Evolutionary conservation across 2,888 invertebrate species (phyloP).

Genomic region (Drosophila fungiperda): DNA sequence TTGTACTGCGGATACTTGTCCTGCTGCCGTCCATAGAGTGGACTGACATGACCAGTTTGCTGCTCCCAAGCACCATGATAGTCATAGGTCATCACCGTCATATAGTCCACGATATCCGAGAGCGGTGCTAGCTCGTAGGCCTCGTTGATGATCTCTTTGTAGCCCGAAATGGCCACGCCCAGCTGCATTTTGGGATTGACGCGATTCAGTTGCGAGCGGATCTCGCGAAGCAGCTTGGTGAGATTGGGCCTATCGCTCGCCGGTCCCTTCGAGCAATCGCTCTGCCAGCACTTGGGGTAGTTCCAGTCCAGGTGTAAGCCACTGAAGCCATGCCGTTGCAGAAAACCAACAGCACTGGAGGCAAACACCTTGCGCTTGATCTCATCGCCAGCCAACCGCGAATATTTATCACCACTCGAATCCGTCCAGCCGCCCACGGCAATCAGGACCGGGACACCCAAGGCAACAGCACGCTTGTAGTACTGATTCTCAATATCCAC

Average conservation of each 20-base stretch:
- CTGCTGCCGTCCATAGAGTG: conserved; percentile 88
- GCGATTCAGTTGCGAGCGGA: conserved; percentile 79
- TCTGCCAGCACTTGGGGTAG: conserved; percentile 97
- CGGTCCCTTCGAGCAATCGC: conserved; percentile 93
- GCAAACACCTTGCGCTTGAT: conserved; percentile 90
- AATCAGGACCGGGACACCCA: conserved; percentile 89
- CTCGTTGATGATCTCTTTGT: conserved; percentile 94
- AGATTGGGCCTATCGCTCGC: conserved; percentile 92
- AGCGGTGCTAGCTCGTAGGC: conserved; percentile 92
- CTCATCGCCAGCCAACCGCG: conserved; percentile 90
- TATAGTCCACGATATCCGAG: conserved; percentile 90
- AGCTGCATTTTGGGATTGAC: conserved; percentile 87
- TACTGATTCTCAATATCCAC: conserved; percentile 94
- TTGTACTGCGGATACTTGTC: conserved; percentile 92
- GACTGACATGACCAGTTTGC: conserved; percentile 92
- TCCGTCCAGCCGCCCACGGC: conserved; percentile 98
- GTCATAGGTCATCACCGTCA: conserved; percentile 95
- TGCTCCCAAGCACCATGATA: conserved; percentile 96
- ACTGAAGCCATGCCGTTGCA: conserved; percentile 91
- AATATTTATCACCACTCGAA: conserved; percentile 94
- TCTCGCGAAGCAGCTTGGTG: conserved; percentile 90
- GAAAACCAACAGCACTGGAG: conserved; percentile 89
- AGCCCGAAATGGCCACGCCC: conserved; percentile 94
- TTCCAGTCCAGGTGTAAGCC: conserved; percentile 98
- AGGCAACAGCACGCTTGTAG: conserved; percentile 91